Conservation (phyloP, 2,888 invertebrate genomes). For the Agriotes lineatus region DNA sequence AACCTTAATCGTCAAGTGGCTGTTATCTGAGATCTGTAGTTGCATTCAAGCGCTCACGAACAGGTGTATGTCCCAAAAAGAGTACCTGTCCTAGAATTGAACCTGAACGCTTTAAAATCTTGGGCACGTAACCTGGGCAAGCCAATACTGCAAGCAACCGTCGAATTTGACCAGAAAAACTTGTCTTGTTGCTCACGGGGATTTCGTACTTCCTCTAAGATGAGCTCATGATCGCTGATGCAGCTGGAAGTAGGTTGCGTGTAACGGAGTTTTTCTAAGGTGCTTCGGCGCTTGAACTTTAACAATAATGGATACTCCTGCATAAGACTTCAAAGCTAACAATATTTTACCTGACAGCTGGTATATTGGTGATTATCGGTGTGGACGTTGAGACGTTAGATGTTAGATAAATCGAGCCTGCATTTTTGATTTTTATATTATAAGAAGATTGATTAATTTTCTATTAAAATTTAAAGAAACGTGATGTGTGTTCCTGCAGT, state of each 20-base stretch:
- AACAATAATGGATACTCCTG: neutral
- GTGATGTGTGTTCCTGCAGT: no score
- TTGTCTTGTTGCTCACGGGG: constrained; percentile 23
- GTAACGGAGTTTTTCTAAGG: constrained; percentile 33
- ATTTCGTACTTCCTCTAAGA: constrained; percentile 44
- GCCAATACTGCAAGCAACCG: neutral
- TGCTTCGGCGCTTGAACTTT: neutral
- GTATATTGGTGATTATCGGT: no score
- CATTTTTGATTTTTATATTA: no score
- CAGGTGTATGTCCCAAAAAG: constrained; percentile 27
- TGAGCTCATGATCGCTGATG: constrained; percentile 31
- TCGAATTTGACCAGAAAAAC: constrained; percentile 30
- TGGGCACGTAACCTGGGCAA: neutral
- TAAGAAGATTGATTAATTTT: no score
- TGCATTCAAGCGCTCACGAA: constrained; percentile 6
- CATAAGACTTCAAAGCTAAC: neutral
- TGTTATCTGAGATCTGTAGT: no score
- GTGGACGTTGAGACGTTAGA: no score
- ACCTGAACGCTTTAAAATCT: constrained; percentile 13
- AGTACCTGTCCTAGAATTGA: constrained; percentile 21
- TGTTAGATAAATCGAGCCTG: no score
- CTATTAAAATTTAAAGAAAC: no score
- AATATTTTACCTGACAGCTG: no score
- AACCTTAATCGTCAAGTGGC: no score
- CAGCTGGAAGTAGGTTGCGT: constrained; percentile 40